Evolutionary conservation across 92 coral and sea anemone species (phyloP).

Genomic region (Pocillopora meandrina): DNA sequence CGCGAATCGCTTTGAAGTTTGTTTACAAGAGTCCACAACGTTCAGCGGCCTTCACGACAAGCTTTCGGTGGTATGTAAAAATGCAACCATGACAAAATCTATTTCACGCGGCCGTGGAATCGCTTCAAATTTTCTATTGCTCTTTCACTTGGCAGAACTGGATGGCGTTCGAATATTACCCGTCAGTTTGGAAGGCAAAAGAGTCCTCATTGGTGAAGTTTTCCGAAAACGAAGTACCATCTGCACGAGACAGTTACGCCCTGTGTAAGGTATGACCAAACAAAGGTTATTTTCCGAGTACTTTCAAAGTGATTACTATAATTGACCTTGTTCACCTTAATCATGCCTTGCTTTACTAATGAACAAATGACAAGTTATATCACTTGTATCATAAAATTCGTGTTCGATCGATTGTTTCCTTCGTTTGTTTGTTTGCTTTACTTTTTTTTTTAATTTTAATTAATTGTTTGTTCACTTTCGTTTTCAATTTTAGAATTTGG

Average conservation of each 20-base stretch:
- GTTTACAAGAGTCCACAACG: constrained; percentile 19
- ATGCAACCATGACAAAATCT: background rate
- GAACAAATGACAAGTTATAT: too few species aligned
- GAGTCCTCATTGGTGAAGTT: background rate
- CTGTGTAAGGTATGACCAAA: background rate
- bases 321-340: too few species aligned
- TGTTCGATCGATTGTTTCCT: too few species aligned
- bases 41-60: constrained; percentile 31
- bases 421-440: too few species aligned
- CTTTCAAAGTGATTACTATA: too few species aligned
- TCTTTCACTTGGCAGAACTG: background rate
- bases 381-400: too few species aligned
- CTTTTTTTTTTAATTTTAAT: too few species aligned
- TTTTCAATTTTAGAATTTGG: too few species aligned
- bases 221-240: background rate
- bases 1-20: constrained; percentile 32
- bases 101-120: too few species aligned
- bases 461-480: too few species aligned
- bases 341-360: too few species aligned
- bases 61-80: constrained; percentile 15
- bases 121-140: background rate
- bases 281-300: too few species aligned
- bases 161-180: background rate
- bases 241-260: background rate
- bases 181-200: background rate